Evolutionary conservation across 2,888 invertebrate genomes (phyloP), one percentile per base, ranked within the genome.

Genomic region (Pyrgus malvae): DNA sequence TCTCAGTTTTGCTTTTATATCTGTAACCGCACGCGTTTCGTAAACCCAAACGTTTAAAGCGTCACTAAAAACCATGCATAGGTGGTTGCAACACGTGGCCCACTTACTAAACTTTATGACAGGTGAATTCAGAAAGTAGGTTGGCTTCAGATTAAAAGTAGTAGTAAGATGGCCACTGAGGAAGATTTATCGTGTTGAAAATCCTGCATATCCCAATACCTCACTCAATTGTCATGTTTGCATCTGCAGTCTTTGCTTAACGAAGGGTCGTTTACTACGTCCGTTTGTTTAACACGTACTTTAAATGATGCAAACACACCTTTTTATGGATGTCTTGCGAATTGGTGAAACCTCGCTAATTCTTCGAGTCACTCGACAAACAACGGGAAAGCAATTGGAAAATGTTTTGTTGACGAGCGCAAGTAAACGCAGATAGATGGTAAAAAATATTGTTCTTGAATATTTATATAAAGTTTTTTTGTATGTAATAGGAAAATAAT

Each of bases 251-350:
- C 44, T 50, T 27, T 35, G 31, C 27, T n/a, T 16, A 29, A 14
- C 17, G 76, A 80, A 85, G 83, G 83, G 83, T 76, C 67, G 60
- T 77, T 80, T 77, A 80, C 71, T 76, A 74, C 78, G 74, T 74
- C 76, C 74, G 74, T 76, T 76, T 80, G 77, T 83, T 86, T 85
- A 85, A 79, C 84, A 78, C 77, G 76, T 70, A 72, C 75, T 82
- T 79, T 78, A 76, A 72, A 65, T 80, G 72, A 80, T 74, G 79
- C 73, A 78, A 84, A 48, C 35, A 33, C 25, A 51, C 40, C 71
- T 68, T 69, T 70, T 70, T 65, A 62, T 66, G 70, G 69, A 70
- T 70, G 71, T 74, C 78, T 76, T 72, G 76, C 78, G 62, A 84
- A 83, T 82, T 80, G 76, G 84, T 76, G 82, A 84, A 85, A 84